Base-by-base conservation (phyloP, 2,888 invertebrate genomes). In the Zelleria hepariella region DNA sequence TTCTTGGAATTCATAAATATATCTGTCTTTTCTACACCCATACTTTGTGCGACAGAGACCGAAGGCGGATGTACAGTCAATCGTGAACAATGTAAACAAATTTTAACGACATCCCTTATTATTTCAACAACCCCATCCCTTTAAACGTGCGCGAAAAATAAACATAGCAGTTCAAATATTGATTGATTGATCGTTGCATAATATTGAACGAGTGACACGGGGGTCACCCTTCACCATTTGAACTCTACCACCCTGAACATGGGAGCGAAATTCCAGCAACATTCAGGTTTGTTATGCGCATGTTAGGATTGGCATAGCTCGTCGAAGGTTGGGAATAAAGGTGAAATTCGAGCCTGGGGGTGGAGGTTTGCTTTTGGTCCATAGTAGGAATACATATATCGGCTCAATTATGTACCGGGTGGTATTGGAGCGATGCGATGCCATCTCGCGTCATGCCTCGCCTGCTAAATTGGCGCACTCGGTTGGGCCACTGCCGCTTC, bases 101-200 rank as follows among this genome's bases (percentile, higher is more conserved):
- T 32, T 32, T 32, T 32, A 32, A 32, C 32, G 32, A 32, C 32
- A 32, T 2, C 32, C 32, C 32, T 42, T 42, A 42, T 15, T n/a
- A 42, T 42, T 15, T 42, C 32, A 15, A 42, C 32, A 42, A 15
- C 32, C 32, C 32, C 32, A 42, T 42, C 32, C 10, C 32, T 42
- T 42, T 42, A 42, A 42, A 42, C 32, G 32, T 42, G 10, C 32
- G 32, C 32, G 32, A 42, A 42, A 68, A 68, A 67, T 65, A 69
- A 21, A 49, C 18, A 49, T 8, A 8, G 21, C 49, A 21, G 49
- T 42, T 42, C 32, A 42, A 42, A 42, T 42, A 42, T 42, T 42
- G 32, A 53, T 53, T 53, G 53, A 53, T 53, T 53, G 53, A 53
- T 53, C 23, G 53, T 25, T 24, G 53, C 53, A 53, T n/a, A 53